phyloP scores from a whole-genome alignment of 2,113 vertebrate species.

The Cnemophilus loriae region DNA sequence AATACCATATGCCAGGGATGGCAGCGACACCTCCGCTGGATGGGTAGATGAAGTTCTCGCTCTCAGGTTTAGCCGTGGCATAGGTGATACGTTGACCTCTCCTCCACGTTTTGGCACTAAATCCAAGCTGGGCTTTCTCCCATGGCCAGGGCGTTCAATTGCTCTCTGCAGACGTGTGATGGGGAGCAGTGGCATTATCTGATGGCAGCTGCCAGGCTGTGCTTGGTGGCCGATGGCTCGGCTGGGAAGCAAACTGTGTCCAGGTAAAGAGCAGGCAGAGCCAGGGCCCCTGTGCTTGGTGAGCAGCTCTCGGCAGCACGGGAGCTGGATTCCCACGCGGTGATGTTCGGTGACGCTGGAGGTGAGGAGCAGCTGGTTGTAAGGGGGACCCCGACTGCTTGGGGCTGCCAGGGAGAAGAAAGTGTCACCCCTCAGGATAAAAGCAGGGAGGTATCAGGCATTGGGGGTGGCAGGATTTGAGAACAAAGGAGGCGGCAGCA shows the following conservation, averaged over 20 bases:
- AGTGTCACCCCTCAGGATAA: neutral
- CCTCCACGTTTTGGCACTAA: neutral
- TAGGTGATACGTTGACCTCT: neutral
- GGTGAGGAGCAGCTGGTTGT: accelerated
- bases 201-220: neutral
- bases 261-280: neutral
- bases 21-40: neutral
- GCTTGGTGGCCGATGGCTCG: accelerated
- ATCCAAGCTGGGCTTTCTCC: neutral
- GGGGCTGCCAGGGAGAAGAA: neutral
- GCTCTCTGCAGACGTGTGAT: accelerated
- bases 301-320: neutral
- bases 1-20: neutral
- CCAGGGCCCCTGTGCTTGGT: neutral
- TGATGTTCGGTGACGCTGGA: neutral
- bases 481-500: neutral
- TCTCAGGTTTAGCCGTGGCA: neutral
- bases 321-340: neutral
- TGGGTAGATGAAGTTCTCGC: accelerated
- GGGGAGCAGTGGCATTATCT: neutral
- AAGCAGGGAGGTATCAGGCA: neutral
- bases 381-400: neutral
- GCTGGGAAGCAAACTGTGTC: neutral
- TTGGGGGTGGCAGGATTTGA: neutral
- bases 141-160: accelerated